phyloP scores from a whole-genome alignment of 2,888 invertebrate genomes.

The Leucoptera coffeella region DNA sequence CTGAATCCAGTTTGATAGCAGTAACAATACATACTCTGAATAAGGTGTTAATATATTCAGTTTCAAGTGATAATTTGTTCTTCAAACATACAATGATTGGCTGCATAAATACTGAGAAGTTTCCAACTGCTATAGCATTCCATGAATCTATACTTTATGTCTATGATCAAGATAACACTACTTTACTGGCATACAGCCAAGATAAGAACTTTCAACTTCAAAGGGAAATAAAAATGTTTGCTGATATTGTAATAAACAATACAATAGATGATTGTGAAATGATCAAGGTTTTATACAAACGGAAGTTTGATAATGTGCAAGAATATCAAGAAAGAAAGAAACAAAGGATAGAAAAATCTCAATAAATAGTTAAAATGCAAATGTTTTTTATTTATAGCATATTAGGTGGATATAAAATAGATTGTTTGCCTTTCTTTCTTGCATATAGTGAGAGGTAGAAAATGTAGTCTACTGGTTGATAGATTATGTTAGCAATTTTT shows the following conservation, averaged over 20 bases:
- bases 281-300: conserved; percentile 63
- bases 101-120: no score
- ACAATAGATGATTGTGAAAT: conserved; percentile 13
- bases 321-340: conserved; percentile 75
- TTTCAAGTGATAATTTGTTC: conserved; percentile 16
- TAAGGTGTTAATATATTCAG: conserved; percentile 35
- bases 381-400: no score
- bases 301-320: conserved; percentile 73
- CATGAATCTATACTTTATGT: conserved; percentile 24
- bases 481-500: no score
- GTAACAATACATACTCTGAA: conserved; percentile 46
- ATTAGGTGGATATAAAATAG: no score
- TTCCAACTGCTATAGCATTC: conserved; percentile 32
- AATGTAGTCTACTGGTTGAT: no score
- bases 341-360: conserved; percentile 53
- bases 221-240: conserved; percentile 18
- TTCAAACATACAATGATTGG: no score
- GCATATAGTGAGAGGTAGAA: no score
- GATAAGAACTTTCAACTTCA: conserved; percentile 12
- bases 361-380: no score
- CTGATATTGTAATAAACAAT: no score
- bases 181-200: no score
- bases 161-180: conserved; percentile 19
- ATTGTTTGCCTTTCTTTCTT: no score
- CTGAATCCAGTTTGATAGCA: conserved; percentile 32